phyloP scores from a whole-genome alignment of 2,797 vertebrate species.

The Potorous gilbertii region DNA sequence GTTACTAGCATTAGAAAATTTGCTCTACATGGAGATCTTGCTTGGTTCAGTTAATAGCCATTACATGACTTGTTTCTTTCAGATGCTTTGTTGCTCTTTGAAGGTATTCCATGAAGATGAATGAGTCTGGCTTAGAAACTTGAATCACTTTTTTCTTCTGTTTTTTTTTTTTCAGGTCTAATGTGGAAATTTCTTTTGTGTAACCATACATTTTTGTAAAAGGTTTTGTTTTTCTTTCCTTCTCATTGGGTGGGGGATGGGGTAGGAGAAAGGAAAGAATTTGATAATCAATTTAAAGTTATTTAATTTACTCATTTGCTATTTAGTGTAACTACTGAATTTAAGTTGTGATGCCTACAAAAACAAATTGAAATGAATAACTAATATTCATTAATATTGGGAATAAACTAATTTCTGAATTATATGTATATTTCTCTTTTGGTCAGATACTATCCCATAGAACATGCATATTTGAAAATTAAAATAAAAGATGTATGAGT shows the following conservation, averaged over 20 bases:
- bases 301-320: background rate
- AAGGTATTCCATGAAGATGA: background rate
- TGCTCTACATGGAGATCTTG: background rate
- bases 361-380: background rate
- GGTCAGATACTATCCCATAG: background rate
- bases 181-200: background rate
- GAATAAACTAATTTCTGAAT: constrained; percentile 3
- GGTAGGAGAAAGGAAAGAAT: background rate
- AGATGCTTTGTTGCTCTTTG: background rate
- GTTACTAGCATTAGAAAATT: background rate
- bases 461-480: background rate
- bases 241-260: background rate
- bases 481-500: background rate
- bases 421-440: background rate
- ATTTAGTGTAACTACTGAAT: background rate
- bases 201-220: background rate
- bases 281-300: constrained; percentile 20
- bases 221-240: background rate
- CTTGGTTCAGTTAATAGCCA: background rate
- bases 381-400: too few relatives aligned
- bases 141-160: background rate
- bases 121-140: background rate
- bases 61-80: background rate
- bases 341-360: background rate
- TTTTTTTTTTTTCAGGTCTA: background rate